Evolutionary conservation across 1,140 invertebrate species (phyloP), one percentile per base, ranked within the genome.

Genomic region (Phenacoccus solenopsis): DNA sequence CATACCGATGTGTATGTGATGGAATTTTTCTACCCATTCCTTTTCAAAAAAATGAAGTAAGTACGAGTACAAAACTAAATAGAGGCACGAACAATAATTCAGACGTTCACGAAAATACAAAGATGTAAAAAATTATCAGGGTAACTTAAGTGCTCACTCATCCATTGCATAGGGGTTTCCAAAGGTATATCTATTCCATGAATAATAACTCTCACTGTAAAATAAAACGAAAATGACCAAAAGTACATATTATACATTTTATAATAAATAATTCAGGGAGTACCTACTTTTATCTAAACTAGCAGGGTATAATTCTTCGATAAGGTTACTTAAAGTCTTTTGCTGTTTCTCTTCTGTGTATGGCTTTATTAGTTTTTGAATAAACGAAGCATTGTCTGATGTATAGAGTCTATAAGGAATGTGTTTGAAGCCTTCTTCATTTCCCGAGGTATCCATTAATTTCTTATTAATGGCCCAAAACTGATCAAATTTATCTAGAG

Each of bases 71-170:
- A 49, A 49, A 49, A 16, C 20, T 32, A 7, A 32, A 32, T 7
- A 32, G 5, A 32, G 30, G 5, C 13, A 32, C 30, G 30, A 32
- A 5, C 30, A 13, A n/a, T n/a, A n/a, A 13, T 32, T 49, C 59
- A 25, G 3, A 22, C 3, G 16, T 64, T 64, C 25, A 3, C 2
- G 16, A 64, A 2, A 27, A 64, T 22, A 27, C 59, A 24, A 64
- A 92, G 81, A 84, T 99, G 96, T 72, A 99, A 80, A 81, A 99
- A 99, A 81, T 99, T 99, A 79, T 99, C 97, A 1, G 96, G 94
- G 81, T 98, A 98, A 79, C 95, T 97, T 68, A 98, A 82, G 80
- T 98, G 95, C 81, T 98, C 94, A 16, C 94, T 95, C 77, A 99
- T 86, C 96, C 96, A 99, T 76, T 97, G 91, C 7, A 98, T 76